Conservation (phyloP, 2,888 invertebrate genomes). For the Nephrocerus scutellatus region DNA sequence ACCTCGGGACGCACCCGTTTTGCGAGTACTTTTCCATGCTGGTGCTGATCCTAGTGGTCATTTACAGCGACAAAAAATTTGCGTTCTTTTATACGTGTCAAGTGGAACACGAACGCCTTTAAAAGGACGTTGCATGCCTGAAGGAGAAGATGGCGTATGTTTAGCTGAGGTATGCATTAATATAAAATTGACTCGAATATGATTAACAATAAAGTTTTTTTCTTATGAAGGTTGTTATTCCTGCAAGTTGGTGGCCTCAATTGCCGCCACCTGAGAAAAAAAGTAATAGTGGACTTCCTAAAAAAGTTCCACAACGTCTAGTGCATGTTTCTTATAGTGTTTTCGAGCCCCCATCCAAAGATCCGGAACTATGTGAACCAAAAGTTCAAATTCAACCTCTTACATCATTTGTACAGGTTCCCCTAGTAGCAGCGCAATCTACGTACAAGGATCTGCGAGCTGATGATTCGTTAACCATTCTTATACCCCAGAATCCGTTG, state of each 20-base stretch:
- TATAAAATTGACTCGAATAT: slow-evolving; percentile 4
- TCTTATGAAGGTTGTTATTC: slow-evolving; percentile 60
- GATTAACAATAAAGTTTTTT: slow-evolving; percentile 6
- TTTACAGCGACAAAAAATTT: slow-evolving; percentile 69
- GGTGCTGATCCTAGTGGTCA: slow-evolving; percentile 78
- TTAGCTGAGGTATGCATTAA: slow-evolving; percentile 58
- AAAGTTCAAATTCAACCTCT: slow-evolving; percentile 65
- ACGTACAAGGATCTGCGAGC: slow-evolving; percentile 79
- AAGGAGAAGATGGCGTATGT: slow-evolving; percentile 87
- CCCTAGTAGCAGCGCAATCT: slow-evolving; percentile 68
- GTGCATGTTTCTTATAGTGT: slow-evolving; percentile 83
- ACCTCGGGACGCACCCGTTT: slow-evolving; percentile 82
- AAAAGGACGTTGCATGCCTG: slow-evolving; percentile 87
- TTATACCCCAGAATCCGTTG: slow-evolving; percentile 80
- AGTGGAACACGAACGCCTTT: slow-evolving; percentile 57
- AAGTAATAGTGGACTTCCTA: slow-evolving; percentile 51
- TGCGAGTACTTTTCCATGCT: slow-evolving; percentile 87
- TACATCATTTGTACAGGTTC: slow-evolving; percentile 59
- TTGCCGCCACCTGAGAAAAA: slow-evolving; percentile 58
- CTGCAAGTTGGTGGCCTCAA: slow-evolving; percentile 87
- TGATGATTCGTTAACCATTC: slow-evolving; percentile 74
- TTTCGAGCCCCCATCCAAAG: slow-evolving; percentile 68
- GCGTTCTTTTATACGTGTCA: slow-evolving; percentile 72
- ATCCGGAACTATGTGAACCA: slow-evolving; percentile 65
- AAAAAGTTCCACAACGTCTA: slow-evolving; percentile 63